Evolutionary conservation across 1,140 invertebrate species (phyloP).

Genomic region (Myzus persicae): DNA sequence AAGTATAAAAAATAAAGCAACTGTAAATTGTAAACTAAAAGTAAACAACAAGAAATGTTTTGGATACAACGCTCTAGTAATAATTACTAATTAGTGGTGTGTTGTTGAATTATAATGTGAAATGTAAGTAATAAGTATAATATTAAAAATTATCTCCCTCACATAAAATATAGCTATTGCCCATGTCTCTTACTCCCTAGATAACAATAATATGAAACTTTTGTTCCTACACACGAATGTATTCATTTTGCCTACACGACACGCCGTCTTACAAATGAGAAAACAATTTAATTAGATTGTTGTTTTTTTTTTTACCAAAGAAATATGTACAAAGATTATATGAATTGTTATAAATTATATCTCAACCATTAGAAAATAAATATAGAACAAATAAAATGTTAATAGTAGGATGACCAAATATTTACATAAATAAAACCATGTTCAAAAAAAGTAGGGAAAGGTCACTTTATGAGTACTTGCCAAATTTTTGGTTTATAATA

Average conservation of each 20-base stretch:
- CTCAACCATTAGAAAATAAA: no score
- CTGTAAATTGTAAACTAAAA: no score
- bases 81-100: neutral
- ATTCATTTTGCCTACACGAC: neutral
- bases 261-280: neutral
- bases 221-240: neutral
- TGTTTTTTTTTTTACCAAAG: no score
- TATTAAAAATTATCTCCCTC: neutral
- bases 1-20: neutral
- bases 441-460: no score
- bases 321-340: no score
- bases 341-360: neutral
- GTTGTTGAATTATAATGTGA: neutral
- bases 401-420: no score
- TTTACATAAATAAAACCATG: no score
- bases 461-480: no score
- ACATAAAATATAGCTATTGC: neutral
- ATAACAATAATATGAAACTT: neutral
- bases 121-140: neutral
- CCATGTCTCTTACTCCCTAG: neutral
- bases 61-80: neutral
- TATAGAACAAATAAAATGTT: no score
- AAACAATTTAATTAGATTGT: neutral
- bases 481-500: no score
- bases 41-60: neutral